Conservation (phyloP, 2,797 vertebrate species). For the Mus caroli region DNA sequence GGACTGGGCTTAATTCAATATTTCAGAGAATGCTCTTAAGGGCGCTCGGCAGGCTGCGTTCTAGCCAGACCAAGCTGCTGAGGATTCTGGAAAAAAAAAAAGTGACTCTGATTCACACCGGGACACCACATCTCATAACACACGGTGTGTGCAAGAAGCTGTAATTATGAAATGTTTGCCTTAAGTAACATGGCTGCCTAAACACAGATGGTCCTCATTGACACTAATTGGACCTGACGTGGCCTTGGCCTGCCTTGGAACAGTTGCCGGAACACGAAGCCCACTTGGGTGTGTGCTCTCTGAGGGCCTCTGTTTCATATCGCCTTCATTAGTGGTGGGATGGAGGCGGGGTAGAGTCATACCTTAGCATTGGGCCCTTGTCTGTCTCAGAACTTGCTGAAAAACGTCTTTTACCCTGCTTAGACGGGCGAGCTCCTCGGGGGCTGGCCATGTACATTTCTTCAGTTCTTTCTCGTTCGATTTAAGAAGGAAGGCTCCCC, state of each 20-base stretch:
- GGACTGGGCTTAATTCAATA: conserved; percentile 91
- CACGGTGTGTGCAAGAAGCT: conserved; percentile 88
- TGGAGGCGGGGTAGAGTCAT: conserved; percentile 22
- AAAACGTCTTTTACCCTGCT: conserved; percentile 84
- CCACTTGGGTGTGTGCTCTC: conserved; percentile 86
- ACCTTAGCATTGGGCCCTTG: not conserved
- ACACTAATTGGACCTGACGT: conserved; percentile 92
- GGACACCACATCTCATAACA: conserved; percentile 91
- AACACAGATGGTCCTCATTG: conserved; percentile 92
- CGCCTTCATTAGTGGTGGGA: conserved; percentile 82
- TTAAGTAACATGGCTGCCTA: conserved; percentile 90
- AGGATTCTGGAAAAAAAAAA: conserved; percentile 92
- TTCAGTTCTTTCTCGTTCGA: conserved; percentile 80
- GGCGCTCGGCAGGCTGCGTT: conserved; percentile 87
- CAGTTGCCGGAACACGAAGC: conserved; percentile 87
- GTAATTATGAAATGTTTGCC: conserved; percentile 92
- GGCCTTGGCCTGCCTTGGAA: conserved; percentile 91
- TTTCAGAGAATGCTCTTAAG: conserved; percentile 89
- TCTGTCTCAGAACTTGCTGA: conserved; percentile 86
- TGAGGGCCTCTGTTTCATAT: conserved; percentile 89
- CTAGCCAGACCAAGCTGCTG: conserved; percentile 90
- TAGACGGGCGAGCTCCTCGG: conserved; percentile 75
- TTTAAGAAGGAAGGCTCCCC: conserved; percentile 74
- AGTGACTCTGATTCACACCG: conserved; percentile 91
- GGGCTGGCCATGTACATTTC: conserved; percentile 70